Evolutionary conservation across 2,113 vertebrate genomes (phyloP).

Genomic region (Aptenodytes patagonicus): DNA sequence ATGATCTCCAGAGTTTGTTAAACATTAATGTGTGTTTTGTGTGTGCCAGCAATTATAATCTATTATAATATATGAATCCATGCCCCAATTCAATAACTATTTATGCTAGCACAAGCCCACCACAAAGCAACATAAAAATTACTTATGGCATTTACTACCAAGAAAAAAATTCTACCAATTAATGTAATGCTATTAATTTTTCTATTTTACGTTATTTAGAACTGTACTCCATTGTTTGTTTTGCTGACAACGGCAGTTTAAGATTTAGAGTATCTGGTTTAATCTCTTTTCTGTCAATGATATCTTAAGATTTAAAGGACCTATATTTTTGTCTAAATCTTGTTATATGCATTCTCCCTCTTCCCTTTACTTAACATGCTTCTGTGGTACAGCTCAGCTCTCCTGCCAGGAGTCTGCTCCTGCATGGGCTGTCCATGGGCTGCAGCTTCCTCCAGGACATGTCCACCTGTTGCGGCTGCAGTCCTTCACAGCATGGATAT

Average conservation of each 20-base stretch:
- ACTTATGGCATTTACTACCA: constrained; percentile 37
- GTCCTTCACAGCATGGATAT: neutral
- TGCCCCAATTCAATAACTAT: constrained; percentile 23
- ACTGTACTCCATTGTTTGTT: constrained; percentile 13
- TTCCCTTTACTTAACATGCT: neutral
- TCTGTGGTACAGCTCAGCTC: neutral
- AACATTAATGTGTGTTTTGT: neutral
- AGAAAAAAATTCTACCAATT: neutral
- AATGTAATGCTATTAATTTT: constrained; percentile 52
- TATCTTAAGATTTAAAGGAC: constrained; percentile 2
- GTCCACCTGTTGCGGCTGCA: neutral
- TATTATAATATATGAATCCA: constrained; percentile 23
- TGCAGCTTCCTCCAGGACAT: neutral
- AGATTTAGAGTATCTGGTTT: constrained; percentile 42
- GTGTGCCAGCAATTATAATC: constrained; percentile 5
- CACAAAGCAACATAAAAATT: constrained; percentile 48
- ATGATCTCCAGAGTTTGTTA: constrained; percentile 8
- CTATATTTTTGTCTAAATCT: neutral
- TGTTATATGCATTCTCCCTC: neutral
- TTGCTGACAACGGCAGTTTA: constrained; percentile 28
- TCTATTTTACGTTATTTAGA: constrained; percentile 14
- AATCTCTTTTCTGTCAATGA: constrained; percentile 14
- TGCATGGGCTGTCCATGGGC: neutral
- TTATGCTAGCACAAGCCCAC: constrained; percentile 25
- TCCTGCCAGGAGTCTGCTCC: neutral